These are phyloP conservation scores for Muscidifurax raptorellus DNA, from an alignment of 1,140 invertebrate genomes.

Conservation along the genomic window DNA sequence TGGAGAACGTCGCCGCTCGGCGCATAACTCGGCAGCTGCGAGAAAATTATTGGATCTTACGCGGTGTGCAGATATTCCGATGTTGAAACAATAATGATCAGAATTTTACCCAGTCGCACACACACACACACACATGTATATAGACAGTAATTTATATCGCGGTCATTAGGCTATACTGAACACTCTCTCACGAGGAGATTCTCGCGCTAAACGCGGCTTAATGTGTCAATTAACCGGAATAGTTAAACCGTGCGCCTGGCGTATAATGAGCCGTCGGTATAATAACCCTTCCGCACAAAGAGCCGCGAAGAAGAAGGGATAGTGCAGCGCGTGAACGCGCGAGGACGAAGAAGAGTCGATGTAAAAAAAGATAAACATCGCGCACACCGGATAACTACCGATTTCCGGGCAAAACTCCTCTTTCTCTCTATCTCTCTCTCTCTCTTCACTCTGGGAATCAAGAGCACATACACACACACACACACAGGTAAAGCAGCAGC, in stretches of 20 bases:
- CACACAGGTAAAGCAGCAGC: neutral
- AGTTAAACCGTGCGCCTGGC: neutral
- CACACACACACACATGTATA: too few relatives aligned
- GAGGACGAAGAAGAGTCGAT: neutral
- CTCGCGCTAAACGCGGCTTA: neutral
- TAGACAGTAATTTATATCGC: neutral
- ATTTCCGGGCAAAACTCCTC: neutral
- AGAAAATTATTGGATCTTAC: too few relatives aligned
- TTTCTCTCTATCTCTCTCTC: too few relatives aligned
- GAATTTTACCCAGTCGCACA: too few relatives aligned
- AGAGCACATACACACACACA: neutral
- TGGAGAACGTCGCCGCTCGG: neutral
- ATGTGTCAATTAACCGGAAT: neutral
- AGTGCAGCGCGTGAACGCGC: too few relatives aligned
- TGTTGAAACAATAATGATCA: too few relatives aligned
- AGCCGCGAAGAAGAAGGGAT: neutral
- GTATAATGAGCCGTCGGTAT: neutral
- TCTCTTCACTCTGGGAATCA: too few relatives aligned
- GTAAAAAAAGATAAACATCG: neutral
- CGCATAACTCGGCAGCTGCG: too few relatives aligned
- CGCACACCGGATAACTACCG: neutral
- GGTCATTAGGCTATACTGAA: neutral
- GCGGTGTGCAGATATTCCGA: too few relatives aligned
- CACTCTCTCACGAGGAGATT: neutral
- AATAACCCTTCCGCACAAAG: neutral